Evolutionary conservation across 2,113 vertebrate species (phyloP).

Genomic region (Planiliza haematocheilus): DNA sequence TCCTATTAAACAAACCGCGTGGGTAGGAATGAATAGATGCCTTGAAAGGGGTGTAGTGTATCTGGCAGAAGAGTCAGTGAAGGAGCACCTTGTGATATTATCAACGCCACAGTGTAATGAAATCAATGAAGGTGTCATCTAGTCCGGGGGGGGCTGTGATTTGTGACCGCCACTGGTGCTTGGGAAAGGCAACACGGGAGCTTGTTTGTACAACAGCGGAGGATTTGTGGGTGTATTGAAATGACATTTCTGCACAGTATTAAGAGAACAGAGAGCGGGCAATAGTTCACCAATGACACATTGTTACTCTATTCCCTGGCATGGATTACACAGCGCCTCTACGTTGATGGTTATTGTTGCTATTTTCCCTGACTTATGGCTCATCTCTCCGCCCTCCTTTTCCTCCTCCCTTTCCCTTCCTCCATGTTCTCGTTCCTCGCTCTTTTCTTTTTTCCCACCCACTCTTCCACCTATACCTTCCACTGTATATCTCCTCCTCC

Average conservation of each 20-base stretch:
- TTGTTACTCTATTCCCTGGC: slow-evolving; percentile 66
- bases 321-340: slow-evolving; percentile 62
- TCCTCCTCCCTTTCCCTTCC: slow-evolving; percentile 29
- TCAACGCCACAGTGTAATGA: slow-evolving; percentile 63
- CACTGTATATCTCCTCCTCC: slow-evolving; percentile 33
- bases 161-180: slow-evolving; percentile 60
- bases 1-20: slow-evolving; percentile 38
- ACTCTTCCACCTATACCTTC: slow-evolving; percentile 15
- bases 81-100: slow-evolving; percentile 63
- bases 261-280: slow-evolving; percentile 54
- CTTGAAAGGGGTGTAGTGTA: not conserved
- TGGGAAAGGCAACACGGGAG: slow-evolving; percentile 16
- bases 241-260: slow-evolving; percentile 63
- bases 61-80: slow-evolving; percentile 40
- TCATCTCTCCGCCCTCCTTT: slow-evolving; percentile 50
- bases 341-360: slow-evolving; percentile 71
- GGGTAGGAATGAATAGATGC: slow-evolving; percentile 25
- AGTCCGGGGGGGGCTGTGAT: slow-evolving; percentile 53
- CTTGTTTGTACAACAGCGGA: slow-evolving; percentile 67
- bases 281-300: slow-evolving; percentile 71
- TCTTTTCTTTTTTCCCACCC: not conserved
- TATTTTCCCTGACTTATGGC: slow-evolving; percentile 70
- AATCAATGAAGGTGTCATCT: slow-evolving; percentile 71
- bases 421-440: not conserved
- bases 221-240: slow-evolving; percentile 77